Evolutionary conservation across 2,797 vertebrate genomes (phyloP), one percentile per base, ranked within the genome.

Genomic region (Enteromius unitaeniatus): DNA sequence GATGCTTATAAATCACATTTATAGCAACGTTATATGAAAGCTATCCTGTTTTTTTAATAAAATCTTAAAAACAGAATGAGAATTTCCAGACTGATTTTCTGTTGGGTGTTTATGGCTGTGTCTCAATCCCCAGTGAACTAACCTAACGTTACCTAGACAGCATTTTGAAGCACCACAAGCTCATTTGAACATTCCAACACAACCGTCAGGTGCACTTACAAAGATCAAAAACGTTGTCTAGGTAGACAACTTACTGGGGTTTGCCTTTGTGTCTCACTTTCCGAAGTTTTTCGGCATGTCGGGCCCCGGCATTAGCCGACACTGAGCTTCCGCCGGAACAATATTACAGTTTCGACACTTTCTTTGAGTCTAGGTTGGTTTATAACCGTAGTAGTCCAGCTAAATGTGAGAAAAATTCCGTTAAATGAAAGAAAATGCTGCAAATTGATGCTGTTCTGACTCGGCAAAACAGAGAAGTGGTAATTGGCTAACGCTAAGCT

Each of bases 391-490:
- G 3, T 11, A 21, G 21, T 23, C 4, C 9, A 40, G 4, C 4
- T 19, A 17, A 4, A 70, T 8, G 13, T n/a, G 1, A 60, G 31
- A 45, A 45, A 17, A 47, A 49, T 49, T n/a, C 0, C 14, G 23
- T 47, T 60, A 31, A 47, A 31, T 53, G 1, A 55, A 6, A 74
- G 19, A 15, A 78, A 64, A 45, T 1, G 11, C 2, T 31, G 19
- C 14, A 68, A 19, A 53, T n/a, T 8, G 5, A 64, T 51, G 14
- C 37, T 23, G 60, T 65, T 80, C 45, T 75, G 67, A 84, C 45
- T 85, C 67, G 47, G 62, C 77, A 68, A 85, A 85, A 85, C 70
- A 80, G 83, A 85, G 68, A 75, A 79, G 77, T 75, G 69, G 34
- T 40, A 60, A 40, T 78, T 74, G 28, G 34, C 40, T 78, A 40